Percentiles rank a stretch among this genome's conserved stretches.
Evolutionary conservation across 2,888 invertebrate species (phyloP).

Genomic region (Yponomeuta malinellus): DNA sequence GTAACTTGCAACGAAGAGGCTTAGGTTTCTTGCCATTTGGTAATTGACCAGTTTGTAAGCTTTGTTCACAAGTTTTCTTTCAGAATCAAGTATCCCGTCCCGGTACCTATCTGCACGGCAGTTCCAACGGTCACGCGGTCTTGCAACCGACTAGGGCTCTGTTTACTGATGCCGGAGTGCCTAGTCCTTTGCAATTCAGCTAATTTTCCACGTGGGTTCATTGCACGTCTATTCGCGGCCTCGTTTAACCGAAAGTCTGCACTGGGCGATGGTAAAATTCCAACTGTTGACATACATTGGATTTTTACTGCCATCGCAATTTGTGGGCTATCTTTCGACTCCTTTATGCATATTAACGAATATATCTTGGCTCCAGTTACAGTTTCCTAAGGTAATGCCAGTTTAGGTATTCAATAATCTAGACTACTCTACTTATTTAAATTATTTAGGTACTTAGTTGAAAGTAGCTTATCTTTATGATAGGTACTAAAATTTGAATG

Average conservation of each 20-base stretch:
- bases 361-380: background rate
- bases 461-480: background rate
- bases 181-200: constrained; percentile 51
- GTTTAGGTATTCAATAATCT: background rate
- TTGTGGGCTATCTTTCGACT: constrained; percentile 61
- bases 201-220: constrained; percentile 35
- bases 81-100: background rate
- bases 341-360: constrained; percentile 22
- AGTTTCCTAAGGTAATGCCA: background rate
- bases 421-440: background rate
- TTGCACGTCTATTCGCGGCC: constrained; percentile 39
- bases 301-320: constrained; percentile 67
- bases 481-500: background rate
- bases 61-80: background rate
- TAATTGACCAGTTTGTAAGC: constrained; percentile 3
- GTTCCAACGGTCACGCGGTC: constrained; percentile 26
- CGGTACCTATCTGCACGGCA: background rate
- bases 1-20: background rate
- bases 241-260: constrained; percentile 47
- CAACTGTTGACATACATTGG: constrained; percentile 66
- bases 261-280: constrained; percentile 67
- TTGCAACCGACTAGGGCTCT: constrained; percentile 57
- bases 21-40: background rate
- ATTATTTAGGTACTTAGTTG: background rate
- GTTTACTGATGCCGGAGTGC: constrained; percentile 44